Conservation (phyloP, 2,113 vertebrate genomes). For the Ariopsis seemanni region DNA sequence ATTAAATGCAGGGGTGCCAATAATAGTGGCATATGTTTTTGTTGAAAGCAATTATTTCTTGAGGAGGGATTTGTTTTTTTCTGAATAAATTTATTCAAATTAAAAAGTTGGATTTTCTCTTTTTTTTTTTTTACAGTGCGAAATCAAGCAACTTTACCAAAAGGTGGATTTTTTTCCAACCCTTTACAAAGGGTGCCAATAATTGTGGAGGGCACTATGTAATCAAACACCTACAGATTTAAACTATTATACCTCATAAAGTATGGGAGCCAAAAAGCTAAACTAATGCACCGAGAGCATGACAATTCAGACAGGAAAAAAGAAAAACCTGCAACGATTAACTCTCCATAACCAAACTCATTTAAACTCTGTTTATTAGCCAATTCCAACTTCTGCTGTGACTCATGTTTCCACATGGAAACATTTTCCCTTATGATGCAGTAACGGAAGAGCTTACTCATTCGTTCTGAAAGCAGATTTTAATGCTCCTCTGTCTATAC, state of each 20-base stretch:
- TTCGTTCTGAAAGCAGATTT: background rate
- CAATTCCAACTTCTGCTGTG: conserved; percentile 59
- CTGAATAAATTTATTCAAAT: no score
- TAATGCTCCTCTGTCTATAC: background rate
- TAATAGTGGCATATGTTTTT: no score
- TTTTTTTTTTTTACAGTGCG: no score
- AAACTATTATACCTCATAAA: background rate
- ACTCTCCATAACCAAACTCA: conserved; percentile 19
- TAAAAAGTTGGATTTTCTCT: no score
- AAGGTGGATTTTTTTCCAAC: no score
- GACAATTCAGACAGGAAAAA: background rate
- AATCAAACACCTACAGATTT: conserved; percentile 1
- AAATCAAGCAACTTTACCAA: no score
- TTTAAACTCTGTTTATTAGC: conserved; percentile 22
- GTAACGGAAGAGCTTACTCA: background rate
- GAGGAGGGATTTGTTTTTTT: no score
- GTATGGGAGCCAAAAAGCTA: background rate
- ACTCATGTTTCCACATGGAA: conserved; percentile 74
- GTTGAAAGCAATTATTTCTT: no score
- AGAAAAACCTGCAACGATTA: background rate
- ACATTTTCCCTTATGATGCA: conserved; percentile 59
- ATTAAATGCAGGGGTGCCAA: no score
- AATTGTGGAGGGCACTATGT: background rate
- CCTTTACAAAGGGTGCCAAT: no score
- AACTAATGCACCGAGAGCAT: background rate